Evolutionary conservation across 1,140 invertebrate genomes (phyloP), one percentile per base, ranked within the genome.

Genomic region (Gonatopus flavifemur): DNA sequence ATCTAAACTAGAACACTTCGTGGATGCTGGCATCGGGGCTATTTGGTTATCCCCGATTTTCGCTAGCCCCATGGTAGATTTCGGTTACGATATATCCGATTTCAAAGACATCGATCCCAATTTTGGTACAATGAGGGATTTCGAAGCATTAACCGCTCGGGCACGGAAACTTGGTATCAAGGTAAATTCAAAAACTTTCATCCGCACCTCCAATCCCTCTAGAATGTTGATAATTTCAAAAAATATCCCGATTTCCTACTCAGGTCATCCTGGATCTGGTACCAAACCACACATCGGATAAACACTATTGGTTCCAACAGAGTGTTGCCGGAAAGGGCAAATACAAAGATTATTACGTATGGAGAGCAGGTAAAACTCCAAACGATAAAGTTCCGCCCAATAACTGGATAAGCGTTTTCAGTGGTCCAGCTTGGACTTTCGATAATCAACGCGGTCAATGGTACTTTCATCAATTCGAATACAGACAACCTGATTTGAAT

Each of bases 221-320:
- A 25, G 16, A 40, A 36, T 35, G 30, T 35, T 47, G 28, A 33
- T 31, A 31, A 24, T 15, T 13, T 33, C 40, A 9, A 25, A 39
- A 10, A 12, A 21, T 39, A 10, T 31, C 25, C 7, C 8, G 30
- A 19, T 18, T 22, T 30, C 8, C 13, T 37, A 9, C 8, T 19
- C 20, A 74, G 67, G 55, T 76, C 3, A 61, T 77, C 13, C 70
- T 77, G 25, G 74, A 74, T 54, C 62, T 74, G 12, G 72, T 76
- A 7, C 86, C 91, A 2, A 90, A 93, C 67, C 88, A 91, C 52
- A 83, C 89, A 0, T 91, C 89, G 47, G 78, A 86, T 39, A 59
- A 84, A 39, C 86, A 86, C 55, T 76, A 83, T 22, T 93, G 90
- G 90, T 94, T 93, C 63, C 43, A 72, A 33, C 76, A 82, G 49